Base-by-base conservation (phyloP, 2,888 invertebrate genomes). In the Pristionchus entomophagus region DNA sequence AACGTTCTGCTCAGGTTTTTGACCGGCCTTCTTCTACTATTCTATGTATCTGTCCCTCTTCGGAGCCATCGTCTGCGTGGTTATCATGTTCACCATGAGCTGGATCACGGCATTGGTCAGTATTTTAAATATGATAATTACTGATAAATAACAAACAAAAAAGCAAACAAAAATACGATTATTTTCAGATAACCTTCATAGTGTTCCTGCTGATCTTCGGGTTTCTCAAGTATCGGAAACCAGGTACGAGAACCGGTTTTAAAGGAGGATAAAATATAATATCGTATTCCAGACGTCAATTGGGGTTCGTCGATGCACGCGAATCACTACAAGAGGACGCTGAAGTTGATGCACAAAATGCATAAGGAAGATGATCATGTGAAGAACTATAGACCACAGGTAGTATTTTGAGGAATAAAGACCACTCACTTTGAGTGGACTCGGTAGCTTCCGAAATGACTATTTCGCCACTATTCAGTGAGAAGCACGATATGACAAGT, bases 221-320 rank as follows among this genome's bases (percentile, higher is more conserved):
- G 5, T 81, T 81, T 53, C 81, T 81, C 32, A 81, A 81, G 35
- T 81, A 81, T 35, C 26, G 81, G 35, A 81, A 81, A 56, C 81
- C 81, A 81, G 53, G 81, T 81, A 22, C 6, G 41, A 22, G 8
- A 65, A 6, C 12, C n/a, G 5, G 6, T 77, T 49, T 29, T 10
- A 35, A 22, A 19, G 2, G 10, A n/a, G 29, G 35, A 10, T 69
- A 32, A 17, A 32, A 14, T 6, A 69, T 6, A 22, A 26, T 6
- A 35, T 5, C 6, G 38, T 14, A 17, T 69, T 91, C 53, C 91
- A 94, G 94, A 97, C 93, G 97, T 97, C 2, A 98, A 98, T 94
- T 98, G 98, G 98, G 98, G 98, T 35, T 97, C 97, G 86, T 97
- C 97, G 19, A 97, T 97, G 0, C 97, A 98, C 94, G 98, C 97